Percentiles rank a stretch among this genome's conserved stretches.
Evolutionary conservation across 2,797 vertebrate genomes (phyloP).

Genomic region (Phalloptychus januarius): DNA sequence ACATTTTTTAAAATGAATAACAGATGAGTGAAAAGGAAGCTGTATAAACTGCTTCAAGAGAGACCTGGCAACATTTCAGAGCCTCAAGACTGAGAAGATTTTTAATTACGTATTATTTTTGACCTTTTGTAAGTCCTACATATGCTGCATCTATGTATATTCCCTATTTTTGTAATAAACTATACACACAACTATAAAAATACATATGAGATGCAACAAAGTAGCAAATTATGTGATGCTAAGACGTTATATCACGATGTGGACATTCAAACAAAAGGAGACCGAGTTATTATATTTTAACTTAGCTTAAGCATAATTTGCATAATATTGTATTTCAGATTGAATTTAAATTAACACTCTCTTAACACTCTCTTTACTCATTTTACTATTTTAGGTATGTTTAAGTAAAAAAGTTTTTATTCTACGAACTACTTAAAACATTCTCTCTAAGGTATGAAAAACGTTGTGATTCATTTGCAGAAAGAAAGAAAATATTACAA

Average conservation of each 20-base stretch:
- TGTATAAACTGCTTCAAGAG: not conserved
- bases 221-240: not conserved
- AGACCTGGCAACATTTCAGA: not conserved
- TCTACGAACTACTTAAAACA: too few relatives aligned
- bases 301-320: not conserved
- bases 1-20: not conserved
- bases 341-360: not conserved
- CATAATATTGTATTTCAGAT: not conserved
- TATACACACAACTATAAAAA: not conserved
- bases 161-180: too few relatives aligned
- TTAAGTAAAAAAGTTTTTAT: too few relatives aligned
- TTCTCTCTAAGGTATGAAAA: not conserved
- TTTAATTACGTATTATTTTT: not conserved
- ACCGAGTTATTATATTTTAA: not conserved
- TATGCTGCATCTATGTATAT: not conserved
- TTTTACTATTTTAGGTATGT: not conserved
- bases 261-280: not conserved
- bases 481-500: not conserved
- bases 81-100: not conserved
- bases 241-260: too few relatives aligned
- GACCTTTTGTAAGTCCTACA: not conserved
- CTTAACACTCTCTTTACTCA: too few relatives aligned
- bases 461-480: not conserved
- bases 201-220: not conserved
- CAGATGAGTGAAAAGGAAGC: not conserved